Evolutionary conservation across 2,888 invertebrate species (phyloP).

Genomic region (Eupithecia insigniata): DNA sequence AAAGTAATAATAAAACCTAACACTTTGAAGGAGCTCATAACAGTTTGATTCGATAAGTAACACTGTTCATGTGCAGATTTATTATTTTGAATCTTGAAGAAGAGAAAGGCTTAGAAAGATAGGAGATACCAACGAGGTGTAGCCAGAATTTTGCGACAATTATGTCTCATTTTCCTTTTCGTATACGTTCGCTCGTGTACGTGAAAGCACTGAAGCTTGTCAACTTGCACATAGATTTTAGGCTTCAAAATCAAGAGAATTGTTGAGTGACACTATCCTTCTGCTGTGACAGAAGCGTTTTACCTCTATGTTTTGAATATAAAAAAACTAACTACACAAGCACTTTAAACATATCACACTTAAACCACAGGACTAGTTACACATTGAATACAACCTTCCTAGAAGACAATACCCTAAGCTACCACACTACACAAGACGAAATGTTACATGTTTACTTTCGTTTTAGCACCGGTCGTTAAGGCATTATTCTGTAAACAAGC

Average conservation of each 20-base stretch:
- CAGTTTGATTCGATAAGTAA: no score
- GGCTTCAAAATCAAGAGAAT: no score
- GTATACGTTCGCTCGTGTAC: no score
- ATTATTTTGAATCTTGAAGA: not conserved
- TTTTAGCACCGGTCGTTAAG: conserved; percentile 59
- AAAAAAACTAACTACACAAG: not conserved
- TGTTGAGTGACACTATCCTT: no score
- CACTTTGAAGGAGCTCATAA: no score
- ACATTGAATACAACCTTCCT: conserved; percentile 45
- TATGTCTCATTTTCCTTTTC: no score
- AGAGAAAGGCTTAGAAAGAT: not conserved
- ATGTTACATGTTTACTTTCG: conserved; percentile 62
- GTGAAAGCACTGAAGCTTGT: no score
- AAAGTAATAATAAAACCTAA: no score
- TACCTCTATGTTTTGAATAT: not conserved
- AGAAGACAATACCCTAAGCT: conserved; percentile 62
- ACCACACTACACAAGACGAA: conserved; percentile 69
- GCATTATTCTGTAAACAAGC: conserved; percentile 60
- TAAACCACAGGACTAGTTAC: conserved; percentile 8
- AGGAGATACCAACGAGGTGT: no score
- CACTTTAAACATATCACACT: not conserved
- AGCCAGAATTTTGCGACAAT: no score
- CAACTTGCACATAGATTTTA: no score
- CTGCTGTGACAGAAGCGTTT: no score
- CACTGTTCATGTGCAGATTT: not conserved